Evolutionary conservation across 2,797 vertebrate species (phyloP).

Genomic region (Amniataba percoides): DNA sequence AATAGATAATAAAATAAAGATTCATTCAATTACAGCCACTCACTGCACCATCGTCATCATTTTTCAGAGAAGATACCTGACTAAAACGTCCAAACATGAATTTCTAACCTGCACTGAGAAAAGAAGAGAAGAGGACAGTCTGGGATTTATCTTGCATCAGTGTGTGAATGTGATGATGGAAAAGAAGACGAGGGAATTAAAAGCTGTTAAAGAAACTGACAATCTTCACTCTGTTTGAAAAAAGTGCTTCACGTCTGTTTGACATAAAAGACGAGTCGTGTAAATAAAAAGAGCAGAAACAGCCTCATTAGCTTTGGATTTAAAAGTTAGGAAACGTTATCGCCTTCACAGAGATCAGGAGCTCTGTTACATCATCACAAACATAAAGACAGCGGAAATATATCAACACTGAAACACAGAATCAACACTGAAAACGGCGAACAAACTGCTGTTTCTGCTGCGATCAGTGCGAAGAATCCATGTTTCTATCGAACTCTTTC

Average conservation of each 20-base stretch:
- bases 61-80: not conserved
- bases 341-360: not conserved
- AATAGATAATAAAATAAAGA: too few relatives aligned
- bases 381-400: not conserved
- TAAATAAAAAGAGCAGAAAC: not conserved
- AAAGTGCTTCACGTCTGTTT: not conserved
- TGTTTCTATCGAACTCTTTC: too few relatives aligned
- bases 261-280: not conserved
- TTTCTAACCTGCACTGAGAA: too few relatives aligned
- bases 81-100: not conserved
- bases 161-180: conserved; percentile 13
- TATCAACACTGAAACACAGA: not conserved
- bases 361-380: conserved; percentile 8
- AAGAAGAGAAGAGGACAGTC: not conserved
- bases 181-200: not conserved
- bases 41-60: too few relatives aligned
- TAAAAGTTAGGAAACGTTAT: not conserved
- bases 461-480: too few relatives aligned
- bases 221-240: not conserved
- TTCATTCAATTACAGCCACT: too few relatives aligned
- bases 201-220: not conserved
- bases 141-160: not conserved
- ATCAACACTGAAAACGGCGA: too few relatives aligned
- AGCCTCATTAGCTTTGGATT: not conserved
- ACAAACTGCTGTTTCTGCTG: too few relatives aligned